phyloP scores from a whole-genome alignment of 2,888 invertebrate species.

The Cephus pygmeus region DNA sequence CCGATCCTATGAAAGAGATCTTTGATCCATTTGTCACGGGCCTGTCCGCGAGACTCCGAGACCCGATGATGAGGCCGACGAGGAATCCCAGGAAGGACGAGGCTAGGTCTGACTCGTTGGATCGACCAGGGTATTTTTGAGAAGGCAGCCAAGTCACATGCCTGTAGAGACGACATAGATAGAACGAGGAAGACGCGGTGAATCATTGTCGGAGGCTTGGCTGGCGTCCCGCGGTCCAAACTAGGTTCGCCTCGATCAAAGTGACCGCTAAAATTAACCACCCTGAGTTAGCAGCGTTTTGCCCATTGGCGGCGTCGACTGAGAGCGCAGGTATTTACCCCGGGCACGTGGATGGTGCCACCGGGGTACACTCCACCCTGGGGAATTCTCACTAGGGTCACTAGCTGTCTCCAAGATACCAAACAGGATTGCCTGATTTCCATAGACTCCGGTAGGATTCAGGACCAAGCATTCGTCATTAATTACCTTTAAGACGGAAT shows the following conservation, averaged over 20 bases:
- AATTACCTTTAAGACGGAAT: background rate
- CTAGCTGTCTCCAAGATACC: background rate
- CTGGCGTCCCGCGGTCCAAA: conserved; percentile 57
- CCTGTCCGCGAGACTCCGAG: background rate
- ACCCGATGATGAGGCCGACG: background rate
- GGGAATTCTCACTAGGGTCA: background rate
- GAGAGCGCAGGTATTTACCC: background rate
- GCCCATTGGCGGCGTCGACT: conserved; percentile 17
- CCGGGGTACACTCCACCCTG: background rate
- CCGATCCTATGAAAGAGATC: background rate
- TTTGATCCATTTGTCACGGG: background rate
- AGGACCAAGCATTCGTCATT: background rate
- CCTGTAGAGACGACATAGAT: conserved; percentile 46
- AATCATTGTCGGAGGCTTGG: conserved; percentile 58
- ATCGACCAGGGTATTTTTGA: background rate
- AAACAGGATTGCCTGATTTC: background rate
- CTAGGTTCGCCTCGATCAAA: conserved; percentile 58
- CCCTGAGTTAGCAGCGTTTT: conserved; percentile 24
- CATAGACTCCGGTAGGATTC: background rate
- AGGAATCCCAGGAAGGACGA: background rate
- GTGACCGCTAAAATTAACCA: conserved; percentile 52
- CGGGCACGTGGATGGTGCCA: background rate
- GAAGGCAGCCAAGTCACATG: conserved; percentile 39
- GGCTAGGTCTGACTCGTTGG: background rate
- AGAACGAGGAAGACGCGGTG: conserved; percentile 58